Percentiles rank a stretch among this genome's conserved stretches.
Evolutionary conservation across 2,888 invertebrate genomes (phyloP).

Genomic region (Gibbula magus): DNA sequence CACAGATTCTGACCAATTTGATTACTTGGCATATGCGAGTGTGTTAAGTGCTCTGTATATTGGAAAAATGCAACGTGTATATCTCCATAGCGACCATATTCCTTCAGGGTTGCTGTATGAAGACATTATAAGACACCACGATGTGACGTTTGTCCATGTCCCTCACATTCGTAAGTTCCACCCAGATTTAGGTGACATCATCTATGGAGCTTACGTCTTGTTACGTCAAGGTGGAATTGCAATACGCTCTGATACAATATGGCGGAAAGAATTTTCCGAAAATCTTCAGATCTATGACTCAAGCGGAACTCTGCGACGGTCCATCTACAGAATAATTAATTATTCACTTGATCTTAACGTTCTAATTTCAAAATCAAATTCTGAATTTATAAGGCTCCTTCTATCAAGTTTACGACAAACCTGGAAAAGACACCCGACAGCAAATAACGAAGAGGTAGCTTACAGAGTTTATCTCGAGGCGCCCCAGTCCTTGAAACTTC

Average conservation of each 20-base stretch:
- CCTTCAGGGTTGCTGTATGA: conserved; percentile 33
- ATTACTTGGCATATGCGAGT: conserved; percentile 35
- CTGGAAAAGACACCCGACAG: background rate
- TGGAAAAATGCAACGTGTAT: conserved; percentile 32
- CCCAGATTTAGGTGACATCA: background rate
- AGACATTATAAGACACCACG: background rate
- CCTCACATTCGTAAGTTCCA: background rate
- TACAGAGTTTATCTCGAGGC: conserved; percentile 28
- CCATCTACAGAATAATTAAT: conserved; percentile 26
- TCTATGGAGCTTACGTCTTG: conserved; percentile 31
- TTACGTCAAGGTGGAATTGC: conserved; percentile 18
- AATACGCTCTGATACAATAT: conserved; percentile 18
- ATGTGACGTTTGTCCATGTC: conserved; percentile 16
- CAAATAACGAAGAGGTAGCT: conserved; percentile 20
- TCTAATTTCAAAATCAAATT: conserved; percentile 23
- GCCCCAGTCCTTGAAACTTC: conserved; percentile 20
- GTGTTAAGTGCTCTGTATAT: conserved; percentile 38
- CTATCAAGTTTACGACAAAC: conserved; percentile 25
- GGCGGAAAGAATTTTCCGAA: conserved; percentile 20
- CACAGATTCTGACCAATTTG: background rate
- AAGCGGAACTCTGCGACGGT: conserved; percentile 22
- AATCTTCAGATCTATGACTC: conserved; percentile 12
- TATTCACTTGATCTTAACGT: conserved; percentile 30
- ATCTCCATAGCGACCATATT: conserved; percentile 33
- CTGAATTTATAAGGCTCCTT: conserved; percentile 15